Evolutionary conservation across 2,113 vertebrate genomes (phyloP).

Genomic region (Geococcyx californianus): DNA sequence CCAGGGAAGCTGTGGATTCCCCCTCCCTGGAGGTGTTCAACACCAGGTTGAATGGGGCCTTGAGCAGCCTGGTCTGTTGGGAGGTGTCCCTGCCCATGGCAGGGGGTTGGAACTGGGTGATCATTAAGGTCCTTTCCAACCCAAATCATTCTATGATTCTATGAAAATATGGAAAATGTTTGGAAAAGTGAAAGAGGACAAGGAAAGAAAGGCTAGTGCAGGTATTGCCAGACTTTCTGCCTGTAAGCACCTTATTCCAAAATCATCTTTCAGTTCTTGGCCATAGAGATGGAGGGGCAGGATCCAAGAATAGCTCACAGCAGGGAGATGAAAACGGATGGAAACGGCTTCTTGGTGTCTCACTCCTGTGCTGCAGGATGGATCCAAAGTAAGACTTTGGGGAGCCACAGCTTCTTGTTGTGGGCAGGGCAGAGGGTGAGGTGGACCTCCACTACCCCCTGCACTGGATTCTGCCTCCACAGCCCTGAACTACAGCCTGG

Average conservation of each 20-base stretch:
- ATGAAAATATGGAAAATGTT: not conserved
- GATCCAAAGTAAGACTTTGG: not conserved
- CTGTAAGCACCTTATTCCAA: not conserved
- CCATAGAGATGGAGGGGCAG: not conserved
- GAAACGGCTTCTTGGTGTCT: not conserved
- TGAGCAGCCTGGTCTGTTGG: no score
- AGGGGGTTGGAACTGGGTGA: no score
- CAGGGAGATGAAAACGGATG: not conserved
- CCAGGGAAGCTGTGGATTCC: no score
- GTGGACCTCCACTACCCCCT: not conserved
- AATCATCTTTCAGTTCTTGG: not conserved
- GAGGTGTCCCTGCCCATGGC: no score
- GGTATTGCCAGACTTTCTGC: not conserved
- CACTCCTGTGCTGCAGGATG: not conserved
- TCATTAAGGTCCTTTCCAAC: no score
- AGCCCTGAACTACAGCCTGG: not conserved
- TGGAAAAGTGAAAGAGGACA: not conserved
- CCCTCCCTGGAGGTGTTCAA: no score
- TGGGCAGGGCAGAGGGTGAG: rapidly evolving
- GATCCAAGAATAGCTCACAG: not conserved
- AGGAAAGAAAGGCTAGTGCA: not conserved
- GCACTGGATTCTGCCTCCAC: not conserved
- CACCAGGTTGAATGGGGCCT: no score
- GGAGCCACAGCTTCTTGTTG: not conserved
- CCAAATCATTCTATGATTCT: no score